Percentiles rank a stretch among this genome's conserved stretches.
Conservation (phyloP, 2,797 vertebrate genomes). For the Epinephelus coioides region DNA sequence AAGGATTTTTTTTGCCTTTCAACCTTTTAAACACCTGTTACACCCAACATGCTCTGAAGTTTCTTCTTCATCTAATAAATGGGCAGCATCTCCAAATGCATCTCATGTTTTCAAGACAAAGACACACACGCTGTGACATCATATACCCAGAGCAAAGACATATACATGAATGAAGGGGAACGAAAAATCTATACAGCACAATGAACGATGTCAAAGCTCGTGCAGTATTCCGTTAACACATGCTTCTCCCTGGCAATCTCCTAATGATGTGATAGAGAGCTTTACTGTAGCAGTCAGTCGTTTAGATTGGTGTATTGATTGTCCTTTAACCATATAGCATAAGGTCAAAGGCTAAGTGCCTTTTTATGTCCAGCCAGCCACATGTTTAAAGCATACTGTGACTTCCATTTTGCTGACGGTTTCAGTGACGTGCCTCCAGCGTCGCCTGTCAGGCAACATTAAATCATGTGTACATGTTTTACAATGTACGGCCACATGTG, state of each 20-base stretch:
- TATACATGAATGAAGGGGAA: not conserved
- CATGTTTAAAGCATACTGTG: slow-evolving; percentile 25
- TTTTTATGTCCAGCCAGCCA: slow-evolving; percentile 20
- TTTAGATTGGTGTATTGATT: slow-evolving; percentile 53
- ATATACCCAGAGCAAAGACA: not conserved
- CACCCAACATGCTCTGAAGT: not conserved
- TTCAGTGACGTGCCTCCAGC: slow-evolving; percentile 3
- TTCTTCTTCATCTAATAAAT: not conserved
- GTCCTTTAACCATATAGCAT: slow-evolving; percentile 6
- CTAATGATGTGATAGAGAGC: slow-evolving; percentile 15
- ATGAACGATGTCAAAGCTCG: not conserved
- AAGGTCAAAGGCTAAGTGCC: slow-evolving; percentile 59
- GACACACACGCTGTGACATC: not conserved
- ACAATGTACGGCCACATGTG: slow-evolving; percentile 25
- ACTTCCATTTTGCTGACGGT: slow-evolving; percentile 51
- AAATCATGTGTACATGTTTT: slow-evolving; percentile 32
- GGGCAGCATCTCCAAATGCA: not conserved
- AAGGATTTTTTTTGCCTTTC: too few species aligned
- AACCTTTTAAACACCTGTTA: too few species aligned
- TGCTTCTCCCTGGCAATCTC: not conserved
- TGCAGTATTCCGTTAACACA: not conserved
- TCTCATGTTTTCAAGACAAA: not conserved
- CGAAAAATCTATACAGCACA: not conserved
- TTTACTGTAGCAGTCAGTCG: not conserved
- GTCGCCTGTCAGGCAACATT: slow-evolving; percentile 28